Conservation (phyloP, 1,140 invertebrate genomes). For the Octopus bimaculoides region DNA sequence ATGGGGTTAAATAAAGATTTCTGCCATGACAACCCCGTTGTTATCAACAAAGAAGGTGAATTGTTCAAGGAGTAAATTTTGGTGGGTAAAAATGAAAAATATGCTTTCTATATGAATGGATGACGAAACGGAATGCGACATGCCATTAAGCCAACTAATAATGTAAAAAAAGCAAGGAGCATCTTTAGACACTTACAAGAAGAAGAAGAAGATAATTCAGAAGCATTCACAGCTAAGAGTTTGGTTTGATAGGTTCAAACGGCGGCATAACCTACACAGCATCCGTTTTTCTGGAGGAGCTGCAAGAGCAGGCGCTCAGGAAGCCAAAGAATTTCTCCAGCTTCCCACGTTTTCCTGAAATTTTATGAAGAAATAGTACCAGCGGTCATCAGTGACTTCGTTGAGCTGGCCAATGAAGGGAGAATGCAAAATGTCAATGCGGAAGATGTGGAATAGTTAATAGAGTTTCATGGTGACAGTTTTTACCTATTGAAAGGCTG, state of each 20-base stretch:
- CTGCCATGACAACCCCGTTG: neutral
- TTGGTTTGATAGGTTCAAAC: constrained; percentile 7
- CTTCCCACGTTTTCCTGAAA: neutral
- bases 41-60: constrained; percentile 5
- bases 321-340: constrained; percentile 4
- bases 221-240: constrained; percentile 1
- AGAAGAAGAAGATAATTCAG: constrained; percentile 7
- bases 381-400: neutral
- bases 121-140: constrained; percentile 3
- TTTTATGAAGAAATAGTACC: constrained; percentile 2
- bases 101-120: constrained; percentile 1
- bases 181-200: constrained; percentile 7
- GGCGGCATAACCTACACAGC: neutral
- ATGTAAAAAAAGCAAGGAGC: constrained; percentile 3
- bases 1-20: neutral
- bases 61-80: constrained; percentile 5
- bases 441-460: constrained; percentile 5
- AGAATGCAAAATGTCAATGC: constrained; percentile 7
- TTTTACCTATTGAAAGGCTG: neutral
- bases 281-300: constrained; percentile 1
- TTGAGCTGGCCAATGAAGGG: neutral
- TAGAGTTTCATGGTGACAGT: neutral
- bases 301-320: neutral
- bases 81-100: neutral
- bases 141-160: constrained; percentile 5